Evolutionary conservation across 2,888 invertebrate genomes (phyloP).

Genomic region (Cataglyphis rosenhaueri): DNA sequence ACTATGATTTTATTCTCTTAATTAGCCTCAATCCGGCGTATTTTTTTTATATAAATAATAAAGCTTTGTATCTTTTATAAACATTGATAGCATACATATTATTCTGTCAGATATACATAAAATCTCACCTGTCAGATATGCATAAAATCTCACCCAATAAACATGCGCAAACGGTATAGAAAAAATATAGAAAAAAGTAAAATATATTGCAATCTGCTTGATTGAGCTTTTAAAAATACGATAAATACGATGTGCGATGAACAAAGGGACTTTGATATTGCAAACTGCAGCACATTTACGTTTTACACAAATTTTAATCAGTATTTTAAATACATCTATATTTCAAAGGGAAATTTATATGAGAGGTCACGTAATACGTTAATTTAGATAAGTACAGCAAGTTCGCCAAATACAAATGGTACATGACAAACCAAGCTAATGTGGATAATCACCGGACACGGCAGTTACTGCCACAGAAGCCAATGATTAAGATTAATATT

Average conservation of each 20-base stretch:
- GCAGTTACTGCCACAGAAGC: constrained; percentile 52
- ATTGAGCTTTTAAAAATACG: constrained; percentile 45
- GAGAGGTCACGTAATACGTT: constrained; percentile 5
- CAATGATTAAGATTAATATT: constrained; percentile 56
- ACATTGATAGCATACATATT: not conserved
- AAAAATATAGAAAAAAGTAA: not conserved
- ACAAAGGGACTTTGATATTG: constrained; percentile 32
- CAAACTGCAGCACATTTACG: not conserved
- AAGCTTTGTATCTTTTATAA: constrained; percentile 10
- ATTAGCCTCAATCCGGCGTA: not conserved
- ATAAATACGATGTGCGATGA: constrained; percentile 12
- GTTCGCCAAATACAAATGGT: constrained; percentile 49
- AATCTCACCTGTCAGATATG: not conserved
- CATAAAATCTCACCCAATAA: not conserved
- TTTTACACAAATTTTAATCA: not conserved
- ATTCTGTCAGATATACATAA: not conserved
- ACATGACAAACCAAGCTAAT: constrained; percentile 52
- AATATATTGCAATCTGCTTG: constrained; percentile 32
- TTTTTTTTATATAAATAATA: not conserved
- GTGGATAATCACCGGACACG: constrained; percentile 55
- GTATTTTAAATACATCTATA: constrained; percentile 27
- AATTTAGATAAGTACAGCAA: constrained; percentile 32
- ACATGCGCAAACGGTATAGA: constrained; percentile 10
- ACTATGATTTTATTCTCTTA: not conserved
- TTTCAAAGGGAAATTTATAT: constrained; percentile 11